phyloP scores from a whole-genome alignment of 2,888 invertebrate species.

The Synergus japonicus region DNA sequence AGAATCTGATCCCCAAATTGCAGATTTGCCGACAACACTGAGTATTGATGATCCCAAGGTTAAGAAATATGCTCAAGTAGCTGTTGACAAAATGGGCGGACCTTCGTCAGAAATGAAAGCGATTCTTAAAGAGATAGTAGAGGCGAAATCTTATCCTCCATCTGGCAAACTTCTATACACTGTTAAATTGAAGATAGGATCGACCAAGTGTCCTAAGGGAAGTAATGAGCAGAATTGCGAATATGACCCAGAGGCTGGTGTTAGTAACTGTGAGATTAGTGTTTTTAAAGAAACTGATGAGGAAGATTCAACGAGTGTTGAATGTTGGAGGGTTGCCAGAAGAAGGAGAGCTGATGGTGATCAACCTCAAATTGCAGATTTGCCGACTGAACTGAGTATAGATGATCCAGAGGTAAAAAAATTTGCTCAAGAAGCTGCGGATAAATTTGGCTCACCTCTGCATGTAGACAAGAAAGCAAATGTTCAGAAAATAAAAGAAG shows the following conservation, averaged over 20 bases:
- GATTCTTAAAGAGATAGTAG: neutral
- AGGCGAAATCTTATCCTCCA: neutral
- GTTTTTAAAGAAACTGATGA: neutral
- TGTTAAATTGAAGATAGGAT: neutral
- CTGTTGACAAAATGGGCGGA: neutral
- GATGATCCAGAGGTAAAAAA: neutral
- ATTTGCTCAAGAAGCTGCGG: neutral
- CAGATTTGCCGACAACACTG: neutral
- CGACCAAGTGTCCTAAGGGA: neutral
- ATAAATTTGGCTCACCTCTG: neutral
- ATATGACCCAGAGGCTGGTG: no score
- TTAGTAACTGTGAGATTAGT: neutral
- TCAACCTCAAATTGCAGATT: neutral
- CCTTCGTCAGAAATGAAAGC: neutral
- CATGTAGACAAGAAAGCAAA: neutral
- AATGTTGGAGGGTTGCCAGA: no score
- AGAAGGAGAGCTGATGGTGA: no score
- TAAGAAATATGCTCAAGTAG: neutral
- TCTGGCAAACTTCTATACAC: neutral
- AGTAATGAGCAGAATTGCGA: neutral
- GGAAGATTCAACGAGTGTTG: neutral
- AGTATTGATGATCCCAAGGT: conserved; percentile 1
- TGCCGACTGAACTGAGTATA: neutral
- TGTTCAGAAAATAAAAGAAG: neutral
- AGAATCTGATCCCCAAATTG: neutral